Evolutionary conservation across 2,888 invertebrate species (phyloP).

Genomic region (Itoplectis maculator): DNA sequence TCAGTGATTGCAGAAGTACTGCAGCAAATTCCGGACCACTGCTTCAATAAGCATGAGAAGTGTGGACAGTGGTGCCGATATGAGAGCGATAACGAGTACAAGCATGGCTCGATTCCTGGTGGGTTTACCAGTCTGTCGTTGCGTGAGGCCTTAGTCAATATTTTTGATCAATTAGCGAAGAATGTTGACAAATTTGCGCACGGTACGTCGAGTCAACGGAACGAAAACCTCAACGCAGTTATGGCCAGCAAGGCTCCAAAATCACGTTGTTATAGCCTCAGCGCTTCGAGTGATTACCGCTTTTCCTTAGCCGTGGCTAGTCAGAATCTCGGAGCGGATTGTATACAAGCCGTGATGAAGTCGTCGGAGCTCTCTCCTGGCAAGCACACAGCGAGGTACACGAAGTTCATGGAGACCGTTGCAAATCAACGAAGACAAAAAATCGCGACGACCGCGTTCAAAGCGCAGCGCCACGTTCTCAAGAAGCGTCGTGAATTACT

Average conservation of each 20-base stretch:
- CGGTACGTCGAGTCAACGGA: conserved; percentile 22
- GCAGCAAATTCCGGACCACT: conserved; percentile 45
- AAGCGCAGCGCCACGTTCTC: background rate
- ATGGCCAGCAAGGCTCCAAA: conserved; percentile 31
- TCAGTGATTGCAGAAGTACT: conserved; percentile 17
- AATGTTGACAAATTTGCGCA: conserved; percentile 26
- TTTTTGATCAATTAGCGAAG: conserved; percentile 37
- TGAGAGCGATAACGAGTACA: conserved; percentile 17
- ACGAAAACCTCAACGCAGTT: conserved; percentile 21
- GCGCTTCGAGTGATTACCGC: conserved; percentile 24
- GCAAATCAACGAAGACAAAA: background rate
- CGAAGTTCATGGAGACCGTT: background rate
- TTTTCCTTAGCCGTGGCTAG: conserved; percentile 5
- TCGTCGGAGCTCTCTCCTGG: conserved; percentile 12
- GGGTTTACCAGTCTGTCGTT: conserved; percentile 32
- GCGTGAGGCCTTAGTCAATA: conserved; percentile 5
- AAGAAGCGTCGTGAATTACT: conserved; percentile 7
- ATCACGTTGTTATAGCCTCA: background rate
- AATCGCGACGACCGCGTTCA: conserved; percentile 7
- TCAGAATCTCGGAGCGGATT: conserved; percentile 23
- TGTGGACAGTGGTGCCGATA: conserved; percentile 47
- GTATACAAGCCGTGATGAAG: background rate
- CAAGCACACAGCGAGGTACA: conserved; percentile 5
- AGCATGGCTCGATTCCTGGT: conserved; percentile 35
- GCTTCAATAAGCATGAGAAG: conserved; percentile 38